A percentile compares a stretch with the other conserved stretches of the same genome.
These are phyloP conservation scores for Cyclophora albipunctata DNA, from an alignment of 2,888 invertebrate genomes.

Conservation along the genomic window DNA sequence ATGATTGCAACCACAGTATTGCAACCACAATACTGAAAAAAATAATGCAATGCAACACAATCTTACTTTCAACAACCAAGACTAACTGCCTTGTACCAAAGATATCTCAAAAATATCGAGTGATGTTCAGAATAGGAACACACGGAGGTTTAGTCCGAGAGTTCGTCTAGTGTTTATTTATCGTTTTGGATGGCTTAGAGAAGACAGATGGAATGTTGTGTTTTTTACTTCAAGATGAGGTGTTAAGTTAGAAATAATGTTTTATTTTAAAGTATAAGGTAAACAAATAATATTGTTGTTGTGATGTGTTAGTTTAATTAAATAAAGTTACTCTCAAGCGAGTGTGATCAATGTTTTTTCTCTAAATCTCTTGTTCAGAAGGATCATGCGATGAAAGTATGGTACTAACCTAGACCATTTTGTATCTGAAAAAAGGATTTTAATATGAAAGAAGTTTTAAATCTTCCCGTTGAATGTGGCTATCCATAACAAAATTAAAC, in stretches of 20 bases:
- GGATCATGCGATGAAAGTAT: no score
- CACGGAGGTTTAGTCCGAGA: constrained; percentile 46
- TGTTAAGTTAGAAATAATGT: constrained; percentile 56
- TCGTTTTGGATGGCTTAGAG: constrained; percentile 70
- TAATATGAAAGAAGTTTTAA: no score
- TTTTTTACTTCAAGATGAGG: constrained; percentile 60
- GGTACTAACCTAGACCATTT: no score
- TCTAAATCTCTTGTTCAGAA: no score
- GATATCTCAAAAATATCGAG: constrained; percentile 25
- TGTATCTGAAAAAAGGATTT: no score
- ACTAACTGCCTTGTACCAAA: no score
- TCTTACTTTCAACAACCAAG: no score
- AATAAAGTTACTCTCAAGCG: constrained; percentile 12
- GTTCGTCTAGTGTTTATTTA: constrained; percentile 69
- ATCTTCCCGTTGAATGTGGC: no score
- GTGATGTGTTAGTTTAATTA: constrained; percentile 35
- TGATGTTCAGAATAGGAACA: constrained; percentile 34
- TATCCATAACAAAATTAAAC: no score
- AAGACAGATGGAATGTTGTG: constrained; percentile 70
- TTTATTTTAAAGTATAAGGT: constrained; percentile 46
- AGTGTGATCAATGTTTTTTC: neutral
- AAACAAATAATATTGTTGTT: constrained; percentile 34
- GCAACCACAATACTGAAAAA: no score
- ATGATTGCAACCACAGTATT: no score
- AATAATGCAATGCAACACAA: no score